Percentiles rank a stretch among this genome's conserved stretches.
Conservation (phyloP, 23 tunicate genomes). For the Diplosoma virens region DNA sequence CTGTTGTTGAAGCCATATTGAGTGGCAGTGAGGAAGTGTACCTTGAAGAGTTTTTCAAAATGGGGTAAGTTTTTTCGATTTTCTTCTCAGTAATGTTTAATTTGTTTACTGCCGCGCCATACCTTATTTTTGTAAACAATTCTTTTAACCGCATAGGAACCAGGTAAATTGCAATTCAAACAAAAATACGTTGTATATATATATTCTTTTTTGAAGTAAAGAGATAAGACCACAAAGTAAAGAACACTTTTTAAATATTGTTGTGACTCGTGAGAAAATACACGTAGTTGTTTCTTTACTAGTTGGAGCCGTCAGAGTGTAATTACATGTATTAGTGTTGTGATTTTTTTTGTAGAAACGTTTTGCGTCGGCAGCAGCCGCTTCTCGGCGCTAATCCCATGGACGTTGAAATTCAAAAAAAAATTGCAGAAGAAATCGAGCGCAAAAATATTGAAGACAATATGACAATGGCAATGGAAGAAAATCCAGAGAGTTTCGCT, state of each 20-base stretch:
- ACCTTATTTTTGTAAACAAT: too few relatives aligned
- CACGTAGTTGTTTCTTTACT: too few relatives aligned
- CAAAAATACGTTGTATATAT: too few relatives aligned
- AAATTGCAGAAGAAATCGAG: slow-evolving; percentile 80
- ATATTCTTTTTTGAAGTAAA: too few relatives aligned
- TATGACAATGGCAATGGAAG: slow-evolving; percentile 91
- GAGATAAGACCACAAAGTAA: too few relatives aligned
- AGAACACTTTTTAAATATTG: too few relatives aligned
- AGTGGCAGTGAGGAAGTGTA: slow-evolving; percentile 43
- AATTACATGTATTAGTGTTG: neutral
- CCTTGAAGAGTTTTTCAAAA: slow-evolving; percentile 34
- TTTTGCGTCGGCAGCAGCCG: neutral
- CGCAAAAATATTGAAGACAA: slow-evolving; percentile 89
- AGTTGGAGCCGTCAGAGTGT: neutral
- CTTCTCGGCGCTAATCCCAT: slow-evolving; percentile 52
- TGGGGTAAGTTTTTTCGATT: slow-evolving; percentile 30
- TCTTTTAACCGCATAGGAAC: too few relatives aligned
- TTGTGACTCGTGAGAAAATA: too few relatives aligned
- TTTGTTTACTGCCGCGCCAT: too few relatives aligned
- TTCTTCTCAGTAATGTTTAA: too few relatives aligned
- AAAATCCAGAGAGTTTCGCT: slow-evolving; percentile 87
- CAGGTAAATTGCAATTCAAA: too few relatives aligned
- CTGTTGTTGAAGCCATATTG: slow-evolving; percentile 56
- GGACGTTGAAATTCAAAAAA: slow-evolving; percentile 79
- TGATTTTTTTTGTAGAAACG: neutral